Base-by-base conservation (phyloP, 2,113 vertebrate genomes). In the Anoplopoma fimbria region DNA sequence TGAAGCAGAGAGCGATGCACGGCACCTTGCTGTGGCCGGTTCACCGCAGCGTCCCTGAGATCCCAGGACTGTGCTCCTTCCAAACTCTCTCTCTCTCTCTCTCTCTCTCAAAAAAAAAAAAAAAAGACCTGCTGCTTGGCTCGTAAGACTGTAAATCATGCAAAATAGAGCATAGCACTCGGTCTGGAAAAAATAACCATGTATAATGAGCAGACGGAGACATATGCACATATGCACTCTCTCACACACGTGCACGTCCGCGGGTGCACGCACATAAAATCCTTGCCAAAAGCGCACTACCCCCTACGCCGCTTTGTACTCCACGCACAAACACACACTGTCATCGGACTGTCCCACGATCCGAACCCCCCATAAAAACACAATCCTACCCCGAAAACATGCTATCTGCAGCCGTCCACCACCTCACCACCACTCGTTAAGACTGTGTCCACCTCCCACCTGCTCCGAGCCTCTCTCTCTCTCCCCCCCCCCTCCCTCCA, bases 41-140 rank as follows among this genome's bases (percentile, higher is more conserved):
- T 90, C 77, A 91, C 91, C 93, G 19, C 19, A 12, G 60, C 82
- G 70, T 91, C 91, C 92, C 78, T 86, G 82, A 87, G 90, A 92
- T 79, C 92, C 92, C 70, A 65, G 61, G 38, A 75, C 77, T 85
- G 68, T 34, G 67, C 72, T 90, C 40, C 40, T 75, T 88, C 75
- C 81, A 89, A 87, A 84, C 83, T 64, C 71, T 55, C 21, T 45
- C 58, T 19, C 57, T 10, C 23, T n/a, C 21, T 19, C 45, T 47
- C 45, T 65, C 29, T 25, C 38, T 10, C 38, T 51, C 34, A 71
- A 68, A 36, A 70, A 67, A 86, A n/a, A 40, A 75, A 58, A 86
- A 62, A 77, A 78, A 58, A 80, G n/a, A 85, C 62, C 45, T 74
- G 77, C 75, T 86, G 79, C 69, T 87, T 86, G 84, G 89, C 86